Percentiles rank a stretch among this genome's conserved stretches.
Evolutionary conservation across 2,888 invertebrate species (phyloP).

Genomic region (Chaitophorus viminalis): DNA sequence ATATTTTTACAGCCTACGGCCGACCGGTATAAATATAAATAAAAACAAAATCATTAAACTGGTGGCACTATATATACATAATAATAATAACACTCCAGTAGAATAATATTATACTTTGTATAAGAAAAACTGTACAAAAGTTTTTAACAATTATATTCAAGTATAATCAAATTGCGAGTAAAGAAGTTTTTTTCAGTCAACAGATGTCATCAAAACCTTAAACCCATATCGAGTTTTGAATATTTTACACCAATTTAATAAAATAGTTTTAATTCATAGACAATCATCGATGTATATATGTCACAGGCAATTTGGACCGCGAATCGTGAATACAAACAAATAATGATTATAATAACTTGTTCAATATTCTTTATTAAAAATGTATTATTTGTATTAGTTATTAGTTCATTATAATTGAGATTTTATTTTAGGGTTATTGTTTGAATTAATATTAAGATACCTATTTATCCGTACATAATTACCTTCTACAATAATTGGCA

Average conservation of each 20-base stretch:
- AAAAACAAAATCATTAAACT: neutral
- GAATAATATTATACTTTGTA: neutral
- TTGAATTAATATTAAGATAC: no score
- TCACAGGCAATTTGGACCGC: no score
- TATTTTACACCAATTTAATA: neutral
- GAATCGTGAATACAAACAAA: no score
- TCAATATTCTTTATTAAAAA: no score
- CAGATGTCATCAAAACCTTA: neutral
- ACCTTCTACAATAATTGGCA: no score
- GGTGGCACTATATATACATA: no score
- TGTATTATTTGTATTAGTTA: no score
- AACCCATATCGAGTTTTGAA: neutral
- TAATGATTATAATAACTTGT: no score
- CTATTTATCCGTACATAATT: no score
- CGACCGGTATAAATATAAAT: neutral
- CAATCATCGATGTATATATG: neutral
- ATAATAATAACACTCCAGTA: neutral
- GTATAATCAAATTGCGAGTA: neutral
- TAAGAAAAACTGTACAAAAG: neutral
- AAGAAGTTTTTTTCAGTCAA: neutral
- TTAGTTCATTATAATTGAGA: no score
- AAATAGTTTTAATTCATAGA: neutral
- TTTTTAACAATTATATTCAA: neutral
- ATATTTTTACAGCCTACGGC: neutral
- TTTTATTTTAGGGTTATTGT: no score